Evolutionary conservation across 2,113 vertebrate genomes (phyloP), one percentile per base, ranked within the genome.

Genomic region (Gadus macrocephalus): DNA sequence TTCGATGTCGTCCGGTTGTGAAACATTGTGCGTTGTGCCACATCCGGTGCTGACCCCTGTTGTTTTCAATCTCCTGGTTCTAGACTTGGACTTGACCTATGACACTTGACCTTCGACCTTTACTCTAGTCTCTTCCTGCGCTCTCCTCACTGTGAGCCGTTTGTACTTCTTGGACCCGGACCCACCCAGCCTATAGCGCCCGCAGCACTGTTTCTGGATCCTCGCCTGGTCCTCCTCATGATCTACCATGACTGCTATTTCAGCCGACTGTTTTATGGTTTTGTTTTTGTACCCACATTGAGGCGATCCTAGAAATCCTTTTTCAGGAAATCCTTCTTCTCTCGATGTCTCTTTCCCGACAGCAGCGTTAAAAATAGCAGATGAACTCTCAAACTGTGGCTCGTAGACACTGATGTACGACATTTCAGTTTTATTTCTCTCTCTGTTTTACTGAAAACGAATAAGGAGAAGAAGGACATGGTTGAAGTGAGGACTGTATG

Each of bases 231-330:
- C 70, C 61, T 74, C 74, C 65, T 72, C 67, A 53, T 68, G 75
- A 62, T 85, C 76, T 77, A 85, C 84, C 56, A 20, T 71, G 85
- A 88, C 85, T 86, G 84, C 87, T 89, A 80, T 77, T 69, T 35
- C 25, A 59, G 27, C 69, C 15, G n/a, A 77, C 55, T 74, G 68
- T 55, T 67, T 66, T 64, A 49, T 14, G 9, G 22, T 16, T 42
- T 65, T 49, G 56, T 71, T 35, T 35, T 35, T 35, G 31, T 4
- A 35, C 31, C 31, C 31, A 35, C 31, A 35, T 35, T 5, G 31
- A 35, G 31, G 31, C 31, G 4, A 35, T 35, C 31, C 31, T 35
- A 35, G 31, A 35, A 35, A 35, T 35, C 9, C 42, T 49, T 79
- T 63, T 35, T 70, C 65, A 19, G 61, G 59, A 58, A 49, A 14